Percentiles rank a stretch among this genome's conserved stretches.
Conservation (phyloP, 2,888 invertebrate genomes). For the Mythimna ferrago region DNA sequence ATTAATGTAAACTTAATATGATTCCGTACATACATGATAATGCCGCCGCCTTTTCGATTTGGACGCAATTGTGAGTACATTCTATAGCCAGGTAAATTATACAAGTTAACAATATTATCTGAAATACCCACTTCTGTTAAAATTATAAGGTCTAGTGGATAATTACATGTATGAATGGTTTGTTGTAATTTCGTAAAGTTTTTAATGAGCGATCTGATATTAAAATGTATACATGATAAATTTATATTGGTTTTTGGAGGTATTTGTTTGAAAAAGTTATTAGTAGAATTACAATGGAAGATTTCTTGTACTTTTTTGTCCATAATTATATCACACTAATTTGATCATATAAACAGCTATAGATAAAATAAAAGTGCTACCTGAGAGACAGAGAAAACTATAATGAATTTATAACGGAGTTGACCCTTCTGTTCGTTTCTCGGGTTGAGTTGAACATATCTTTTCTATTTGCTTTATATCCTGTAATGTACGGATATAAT, state of each 20-base stretch:
- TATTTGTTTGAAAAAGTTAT: too few relatives aligned
- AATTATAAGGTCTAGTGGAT: slow-evolving; percentile 1
- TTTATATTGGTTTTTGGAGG: too few relatives aligned
- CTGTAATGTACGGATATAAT: neutral
- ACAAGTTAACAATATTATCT: neutral
- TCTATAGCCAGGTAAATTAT: neutral
- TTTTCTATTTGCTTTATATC: neutral
- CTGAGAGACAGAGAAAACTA: too few relatives aligned
- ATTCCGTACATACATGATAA: too few relatives aligned
- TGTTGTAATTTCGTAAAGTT: neutral
- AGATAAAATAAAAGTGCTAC: too few relatives aligned
- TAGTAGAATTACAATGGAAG: neutral
- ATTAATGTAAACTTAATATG: too few relatives aligned
- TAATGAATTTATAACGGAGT: too few relatives aligned
- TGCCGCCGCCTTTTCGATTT: neutral
- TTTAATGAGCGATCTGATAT: neutral
- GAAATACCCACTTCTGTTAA: neutral
- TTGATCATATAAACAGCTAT: neutral
- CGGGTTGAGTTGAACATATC: neutral
- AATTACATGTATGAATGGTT: slow-evolving; percentile 1
- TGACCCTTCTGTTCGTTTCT: neutral
- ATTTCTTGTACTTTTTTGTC: neutral
- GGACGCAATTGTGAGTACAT: neutral
- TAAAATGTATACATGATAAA: too few relatives aligned
- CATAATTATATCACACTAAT: neutral